Base-by-base conservation (phyloP, 2,888 invertebrate genomes). In the Axea sp. region DNA sequence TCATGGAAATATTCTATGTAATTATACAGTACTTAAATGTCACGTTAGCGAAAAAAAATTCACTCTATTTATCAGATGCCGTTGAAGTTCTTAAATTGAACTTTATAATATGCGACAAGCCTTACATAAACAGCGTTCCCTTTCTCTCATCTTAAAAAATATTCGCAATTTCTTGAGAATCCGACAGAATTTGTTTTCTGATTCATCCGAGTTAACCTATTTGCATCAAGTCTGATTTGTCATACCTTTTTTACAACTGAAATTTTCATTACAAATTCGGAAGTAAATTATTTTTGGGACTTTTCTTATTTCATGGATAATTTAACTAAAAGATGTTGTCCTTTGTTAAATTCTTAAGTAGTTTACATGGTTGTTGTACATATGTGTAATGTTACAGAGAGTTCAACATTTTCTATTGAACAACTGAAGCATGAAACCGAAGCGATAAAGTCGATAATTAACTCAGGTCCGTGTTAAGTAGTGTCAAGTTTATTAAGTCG, bases 401-500 rank as follows among this genome's bases (percentile, higher is more conserved):
- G 8, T 30, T 30, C 19, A 22, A 30, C 30, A 41, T 55, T 37
- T 55, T 30, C 19, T 7, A 17, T 37, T 37, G 28, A 28, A 37
- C 14, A 17, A 30, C 6, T 9, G 9, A 31, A 24, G 22, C 17
- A 15, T 24, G 17, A 12, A 19, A 22, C 28, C 2, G 14, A 26
- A 24, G 17, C 35, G 17, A 47, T 24, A 19, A 60, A 60, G 35
- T 60, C 24, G 14, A 12, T 60, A 47, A 60, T 60, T 45, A 47
- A 60, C 19, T 35, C 12, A 14, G 8, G 35, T 62, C 39, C 22
- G 49, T 39, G 39, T 62, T 39, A 62, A 62, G 62, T 49, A 49
- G 60, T 49, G 39, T 5, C 8, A 9, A 17, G 17, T 12, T 11
- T 1, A 15, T 49, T 31, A 22, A 49, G 22, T 31, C 37, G 8